Evolutionary conservation across 2,113 vertebrate genomes (phyloP).

Genomic region (Coryphaenoides rupestris): DNA sequence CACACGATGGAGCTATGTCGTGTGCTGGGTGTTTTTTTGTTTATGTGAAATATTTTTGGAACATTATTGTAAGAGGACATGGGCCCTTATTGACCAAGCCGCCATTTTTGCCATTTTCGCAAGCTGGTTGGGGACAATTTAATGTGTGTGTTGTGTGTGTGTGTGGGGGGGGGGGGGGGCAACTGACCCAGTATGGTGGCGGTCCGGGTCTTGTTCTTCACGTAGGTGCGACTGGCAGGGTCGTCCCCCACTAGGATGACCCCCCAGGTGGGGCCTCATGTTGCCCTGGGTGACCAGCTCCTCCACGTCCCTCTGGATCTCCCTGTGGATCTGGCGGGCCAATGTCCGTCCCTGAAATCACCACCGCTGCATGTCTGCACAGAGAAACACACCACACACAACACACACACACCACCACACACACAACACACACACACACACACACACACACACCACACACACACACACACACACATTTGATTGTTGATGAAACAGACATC

Average conservation of each 20-base stretch:
- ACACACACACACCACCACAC: constrained; percentile 14
- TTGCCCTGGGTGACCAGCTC: constrained; percentile 80
- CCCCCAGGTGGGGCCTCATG: constrained; percentile 85
- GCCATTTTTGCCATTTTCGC: no score
- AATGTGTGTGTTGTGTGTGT: no score
- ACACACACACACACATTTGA: no score
- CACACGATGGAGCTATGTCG: no score
- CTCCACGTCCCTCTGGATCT: constrained; percentile 82
- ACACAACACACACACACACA: background rate
- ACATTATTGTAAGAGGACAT: no score
- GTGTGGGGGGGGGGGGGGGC: no score
- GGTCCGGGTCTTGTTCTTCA: constrained; percentile 85
- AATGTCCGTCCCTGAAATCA: constrained; percentile 86
- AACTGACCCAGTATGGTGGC: constrained; percentile 83
- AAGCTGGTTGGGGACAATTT: no score
- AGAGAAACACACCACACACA: constrained; percentile 1
- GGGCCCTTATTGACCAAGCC: no score
- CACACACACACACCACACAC: background rate
- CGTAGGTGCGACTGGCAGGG: constrained; percentile 86
- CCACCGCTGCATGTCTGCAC: constrained; percentile 76
- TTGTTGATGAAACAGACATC: no score
- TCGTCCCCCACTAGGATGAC: constrained; percentile 86
- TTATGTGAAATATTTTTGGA: no score
- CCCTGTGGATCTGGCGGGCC: constrained; percentile 82
- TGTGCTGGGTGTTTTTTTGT: no score